Evolutionary conservation across 2,797 vertebrate species (phyloP), one percentile per base, ranked within the genome.

Genomic region (Cetoscarus ocellatus): DNA sequence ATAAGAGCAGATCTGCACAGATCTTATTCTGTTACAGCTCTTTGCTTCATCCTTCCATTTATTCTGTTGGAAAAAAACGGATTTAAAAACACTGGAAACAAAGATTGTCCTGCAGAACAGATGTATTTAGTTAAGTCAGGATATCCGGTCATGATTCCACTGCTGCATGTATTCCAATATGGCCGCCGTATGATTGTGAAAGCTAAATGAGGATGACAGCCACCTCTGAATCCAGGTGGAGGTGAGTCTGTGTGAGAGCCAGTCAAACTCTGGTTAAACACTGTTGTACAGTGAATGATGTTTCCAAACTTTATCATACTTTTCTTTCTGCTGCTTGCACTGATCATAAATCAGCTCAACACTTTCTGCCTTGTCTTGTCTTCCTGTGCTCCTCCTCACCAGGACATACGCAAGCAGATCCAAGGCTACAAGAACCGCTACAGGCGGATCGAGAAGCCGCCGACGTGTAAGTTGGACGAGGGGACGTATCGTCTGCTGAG

Each of bases 371-470:
- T n/a, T n/a, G n/a, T n/a, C n/a, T n/a, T n/a, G n/a, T n/a, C n/a
- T n/a, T 72, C 48, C 59, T 19, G 27, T 6, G 17, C 67, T 77
- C 15, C 6, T 54, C 13, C 38, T 1, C 61, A 86, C 54, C 58
- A 98, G 97, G 96, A 97, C 66, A 95, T 96, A 17, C 3, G 69
- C 8, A 94, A 88, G 78, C 82, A 87, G 6, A 88, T 96, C 10
- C 93, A 89, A 11, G 52, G 79, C 34, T 93, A 94, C 0, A 95
- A 92, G 56, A 95, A 88, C 69, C 94, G 93, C 53, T 96, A 95
- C 75, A 73, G 93, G n/a, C 91, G 77, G 61, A 95, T 97, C 1
- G 94, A 96, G 57, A 96, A 97, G 74, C 95, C 96, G 1, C 94
- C 96, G 0, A 95, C 92, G 0, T 97, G 96, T 83, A 92, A 91